A percentile compares a stretch with the other conserved stretches of the same genome.
Evolutionary conservation across 2,113 vertebrate species (phyloP).

Genomic region (Myotis lucifugus): DNA sequence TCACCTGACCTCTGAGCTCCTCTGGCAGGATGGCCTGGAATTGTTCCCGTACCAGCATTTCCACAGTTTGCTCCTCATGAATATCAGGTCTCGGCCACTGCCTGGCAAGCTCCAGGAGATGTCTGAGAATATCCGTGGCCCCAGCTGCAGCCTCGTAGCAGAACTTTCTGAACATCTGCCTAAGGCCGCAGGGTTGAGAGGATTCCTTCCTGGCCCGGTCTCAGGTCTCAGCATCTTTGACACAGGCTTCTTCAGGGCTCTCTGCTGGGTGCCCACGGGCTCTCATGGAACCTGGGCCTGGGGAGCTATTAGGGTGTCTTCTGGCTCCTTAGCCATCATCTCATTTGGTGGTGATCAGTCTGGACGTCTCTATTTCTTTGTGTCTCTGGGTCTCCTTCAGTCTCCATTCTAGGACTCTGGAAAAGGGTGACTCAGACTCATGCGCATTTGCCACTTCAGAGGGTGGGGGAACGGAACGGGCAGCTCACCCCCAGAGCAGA

Average conservation of each 20-base stretch:
- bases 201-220: neutral
- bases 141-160: neutral
- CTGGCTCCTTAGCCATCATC: neutral
- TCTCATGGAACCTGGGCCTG: neutral
- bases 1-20: neutral
- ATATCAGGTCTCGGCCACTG: conserved; percentile 42
- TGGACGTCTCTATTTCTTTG: neutral
- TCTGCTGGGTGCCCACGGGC: neutral
- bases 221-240: neutral
- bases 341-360: neutral
- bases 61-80: conserved; percentile 41
- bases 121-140: neutral
- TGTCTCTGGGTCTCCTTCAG: neutral
- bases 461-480: neutral
- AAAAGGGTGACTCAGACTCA: neutral
- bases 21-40: neutral
- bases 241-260: neutral
- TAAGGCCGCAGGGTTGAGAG: neutral
- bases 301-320: neutral
- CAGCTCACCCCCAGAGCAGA: neutral
- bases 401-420: conserved; percentile 18
- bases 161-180: conserved; percentile 51
- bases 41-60: conserved; percentile 43
- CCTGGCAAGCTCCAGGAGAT: conserved; percentile 35
- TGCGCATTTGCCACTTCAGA: neutral